Base-by-base conservation (phyloP, 2,888 invertebrate genomes). In the Pammene fasciana region DNA sequence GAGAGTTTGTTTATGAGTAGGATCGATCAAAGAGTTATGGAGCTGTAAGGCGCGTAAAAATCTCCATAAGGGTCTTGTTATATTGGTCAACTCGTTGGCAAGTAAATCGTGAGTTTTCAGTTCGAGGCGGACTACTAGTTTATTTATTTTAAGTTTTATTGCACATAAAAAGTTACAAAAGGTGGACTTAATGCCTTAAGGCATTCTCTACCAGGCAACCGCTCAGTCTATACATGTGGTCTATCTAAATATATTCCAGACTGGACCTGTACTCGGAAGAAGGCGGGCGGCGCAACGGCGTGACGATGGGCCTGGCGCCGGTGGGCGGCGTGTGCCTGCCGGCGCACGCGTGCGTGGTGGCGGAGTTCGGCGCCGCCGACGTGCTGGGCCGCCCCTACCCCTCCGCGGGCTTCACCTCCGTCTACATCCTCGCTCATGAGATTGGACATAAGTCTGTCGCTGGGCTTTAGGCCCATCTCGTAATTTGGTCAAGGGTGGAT, bases 271-370 rank as follows among this genome's bases (percentile, higher is more conserved):
- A 94, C 83, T 94, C 95, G 0, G 93, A 94, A 65, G 95, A 96
- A 78, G 95, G 95, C 72, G 96, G 96, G 0, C 90, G 90, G 52
- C 95, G 94, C 75, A 96, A 94, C 83, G 94, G 94, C 0, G 95
- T 95, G 45, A 97, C 97, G 9, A 96, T 97, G 96, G 97, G 97
- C 60, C 86, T 96, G 74, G 96, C 96, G n/a, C 95, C 96, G 0
- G 96, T 96, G 60, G 95, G 95, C 36, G 96, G 96, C 34, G 95
- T 96, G 65, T 97, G 96, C 82, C 88, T 95, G 74, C 93, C 94
- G 13, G 93, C 94, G 77, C 96, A 95, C 82, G 94, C 95, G 13
- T 97, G 97, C 80, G 94, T 97, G 14, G 96, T 97, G 57, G 95
- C 96, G 1, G 96, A 97, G 91, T 94, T 96, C 76, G 96, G 96